phyloP scores from a whole-genome alignment of 1,140 invertebrate genomes.

The Tyrophagus putrescentiae region DNA sequence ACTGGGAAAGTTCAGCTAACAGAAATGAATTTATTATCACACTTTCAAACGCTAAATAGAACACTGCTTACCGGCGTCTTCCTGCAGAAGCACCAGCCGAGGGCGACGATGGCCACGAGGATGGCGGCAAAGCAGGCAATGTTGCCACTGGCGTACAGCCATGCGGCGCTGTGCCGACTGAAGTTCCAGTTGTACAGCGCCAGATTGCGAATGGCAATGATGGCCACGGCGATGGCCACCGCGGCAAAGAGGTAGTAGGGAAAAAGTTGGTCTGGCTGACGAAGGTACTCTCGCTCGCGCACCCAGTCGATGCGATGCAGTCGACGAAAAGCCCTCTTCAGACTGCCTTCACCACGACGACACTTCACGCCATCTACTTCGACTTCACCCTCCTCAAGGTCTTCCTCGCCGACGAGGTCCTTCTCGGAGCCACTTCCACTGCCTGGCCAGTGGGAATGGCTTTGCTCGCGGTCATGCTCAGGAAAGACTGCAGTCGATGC shows the following conservation, averaged over 20 bases:
- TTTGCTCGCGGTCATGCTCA: neutral
- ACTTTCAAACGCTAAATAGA: neutral
- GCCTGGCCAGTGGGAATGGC: too few relatives aligned
- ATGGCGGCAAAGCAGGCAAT: conserved; percentile 38
- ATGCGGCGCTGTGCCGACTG: too few relatives aligned
- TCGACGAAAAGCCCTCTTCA: neutral
- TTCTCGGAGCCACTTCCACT: too few relatives aligned
- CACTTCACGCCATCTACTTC: neutral
- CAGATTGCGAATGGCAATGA: conserved; percentile 18
- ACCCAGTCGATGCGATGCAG: conserved; percentile 26
- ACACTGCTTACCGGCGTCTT: neutral
- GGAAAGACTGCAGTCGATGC: neutral
- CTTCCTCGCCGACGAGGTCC: neutral
- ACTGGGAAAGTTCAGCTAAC: neutral
- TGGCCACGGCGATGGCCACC: conserved; percentile 40
- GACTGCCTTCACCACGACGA: neutral
- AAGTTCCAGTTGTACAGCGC: neutral
- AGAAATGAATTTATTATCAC: too few relatives aligned
- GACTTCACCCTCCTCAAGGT: neutral
- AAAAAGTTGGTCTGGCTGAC: conserved; percentile 58
- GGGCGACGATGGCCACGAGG: conserved; percentile 35
- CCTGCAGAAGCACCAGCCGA: neutral
- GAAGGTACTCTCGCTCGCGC: conserved; percentile 51
- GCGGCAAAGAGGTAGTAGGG: conserved; percentile 46
- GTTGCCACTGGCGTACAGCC: neutral